Conservation (phyloP, 1,140 invertebrate genomes). For the Schlechtendalia chinensis region DNA sequence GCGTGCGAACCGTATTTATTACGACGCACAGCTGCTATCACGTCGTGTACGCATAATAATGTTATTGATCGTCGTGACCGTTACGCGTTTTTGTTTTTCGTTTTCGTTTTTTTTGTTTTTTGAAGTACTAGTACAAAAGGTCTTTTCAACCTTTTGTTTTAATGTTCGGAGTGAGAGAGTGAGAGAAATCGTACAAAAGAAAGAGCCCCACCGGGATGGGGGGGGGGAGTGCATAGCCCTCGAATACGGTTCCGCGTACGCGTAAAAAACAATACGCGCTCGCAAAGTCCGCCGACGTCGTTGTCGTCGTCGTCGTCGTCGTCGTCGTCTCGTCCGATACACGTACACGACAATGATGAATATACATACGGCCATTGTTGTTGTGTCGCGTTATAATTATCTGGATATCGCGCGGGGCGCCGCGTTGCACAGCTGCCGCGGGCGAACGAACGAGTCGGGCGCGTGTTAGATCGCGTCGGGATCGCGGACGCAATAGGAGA, state of each 20-base stretch:
- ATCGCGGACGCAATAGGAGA: neutral
- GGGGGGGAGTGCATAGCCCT: neutral
- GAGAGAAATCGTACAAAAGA: slow-evolving; percentile 33
- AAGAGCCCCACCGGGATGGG: neutral
- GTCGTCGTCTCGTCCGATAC: neutral
- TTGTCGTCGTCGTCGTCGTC: neutral
- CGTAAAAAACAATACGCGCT: slow-evolving; percentile 38
- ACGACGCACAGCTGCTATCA: neutral
- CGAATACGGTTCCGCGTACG: neutral
- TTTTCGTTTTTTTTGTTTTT: neutral
- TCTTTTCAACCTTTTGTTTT: slow-evolving; percentile 37
- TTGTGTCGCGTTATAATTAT: slow-evolving; percentile 38
- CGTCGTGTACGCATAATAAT: neutral
- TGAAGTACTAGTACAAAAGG: slow-evolving; percentile 27
- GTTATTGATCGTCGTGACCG: slow-evolving; percentile 36
- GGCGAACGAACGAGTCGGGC: neutral
- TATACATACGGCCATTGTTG: neutral
- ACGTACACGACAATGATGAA: neutral
- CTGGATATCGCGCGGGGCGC: slow-evolving; percentile 1
- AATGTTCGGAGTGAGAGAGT: slow-evolving; percentile 21
- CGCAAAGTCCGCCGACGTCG: neutral
- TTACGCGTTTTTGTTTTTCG: slow-evolving; percentile 26
- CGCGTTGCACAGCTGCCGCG: slow-evolving; percentile 5
- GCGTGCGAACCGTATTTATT: too few relatives aligned
- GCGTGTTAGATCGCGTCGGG: neutral